These are phyloP conservation scores for Acrocephalus kingi DNA, from an alignment of 2,113 vertebrate genomes.

Conservation along the genomic window DNA sequence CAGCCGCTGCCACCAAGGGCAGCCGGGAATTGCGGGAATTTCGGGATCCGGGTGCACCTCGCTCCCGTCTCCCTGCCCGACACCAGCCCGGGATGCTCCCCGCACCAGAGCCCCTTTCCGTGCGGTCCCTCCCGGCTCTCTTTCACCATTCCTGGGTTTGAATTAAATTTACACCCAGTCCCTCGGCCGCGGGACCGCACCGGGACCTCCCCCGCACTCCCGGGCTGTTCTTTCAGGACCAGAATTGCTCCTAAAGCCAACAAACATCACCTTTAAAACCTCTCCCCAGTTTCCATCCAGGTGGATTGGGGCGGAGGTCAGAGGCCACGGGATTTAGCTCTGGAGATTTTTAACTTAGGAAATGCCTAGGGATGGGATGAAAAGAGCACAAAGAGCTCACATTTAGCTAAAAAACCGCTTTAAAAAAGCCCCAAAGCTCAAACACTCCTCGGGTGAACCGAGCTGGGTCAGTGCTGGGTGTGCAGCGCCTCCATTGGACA, in stretches of 20 bases:
- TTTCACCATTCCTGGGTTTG: accelerated
- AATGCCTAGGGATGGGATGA: background rate
- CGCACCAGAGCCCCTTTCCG: accelerated
- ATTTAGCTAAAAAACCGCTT: background rate
- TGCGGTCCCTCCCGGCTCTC: accelerated
- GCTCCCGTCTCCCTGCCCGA: accelerated
- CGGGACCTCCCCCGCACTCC: background rate
- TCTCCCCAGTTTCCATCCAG: accelerated
- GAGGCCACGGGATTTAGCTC: accelerated
- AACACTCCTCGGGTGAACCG: accelerated
- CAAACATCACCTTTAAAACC: accelerated
- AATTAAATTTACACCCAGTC: accelerated
- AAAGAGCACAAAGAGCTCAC: background rate
- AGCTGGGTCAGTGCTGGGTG: accelerated
- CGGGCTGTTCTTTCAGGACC: too few species aligned
- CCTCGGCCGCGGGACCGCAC: background rate
- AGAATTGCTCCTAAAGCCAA: background rate
- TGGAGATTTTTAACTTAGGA: background rate
- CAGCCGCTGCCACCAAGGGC: background rate
- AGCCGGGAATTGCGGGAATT: background rate
- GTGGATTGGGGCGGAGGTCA: accelerated
- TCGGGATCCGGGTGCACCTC: background rate
- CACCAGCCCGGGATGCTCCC: background rate
- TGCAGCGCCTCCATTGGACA: too few species aligned
- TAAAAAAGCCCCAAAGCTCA: accelerated